A percentile compares a stretch with the other conserved stretches of the same genome.
These are phyloP conservation scores for Apamea epomidion DNA, from an alignment of 2,888 invertebrate genomes.

Conservation along the genomic window DNA sequence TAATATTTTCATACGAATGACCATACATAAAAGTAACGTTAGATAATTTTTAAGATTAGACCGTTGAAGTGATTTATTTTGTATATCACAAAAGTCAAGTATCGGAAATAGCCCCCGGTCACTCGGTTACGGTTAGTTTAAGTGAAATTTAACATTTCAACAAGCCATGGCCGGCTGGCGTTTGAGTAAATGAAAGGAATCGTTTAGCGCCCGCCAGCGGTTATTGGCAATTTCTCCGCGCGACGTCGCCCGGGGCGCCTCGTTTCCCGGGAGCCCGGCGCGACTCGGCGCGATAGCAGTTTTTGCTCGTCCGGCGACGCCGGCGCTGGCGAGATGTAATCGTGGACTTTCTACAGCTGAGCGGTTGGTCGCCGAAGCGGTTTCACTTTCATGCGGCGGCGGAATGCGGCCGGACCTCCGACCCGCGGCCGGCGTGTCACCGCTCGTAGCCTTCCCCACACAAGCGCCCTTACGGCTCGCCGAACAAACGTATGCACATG, in stretches of 20 bases:
- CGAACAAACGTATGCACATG: slow-evolving; percentile 56
- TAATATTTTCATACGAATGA: slow-evolving; percentile 71
- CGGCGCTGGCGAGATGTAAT: slow-evolving; percentile 84
- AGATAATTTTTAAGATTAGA: slow-evolving; percentile 73
- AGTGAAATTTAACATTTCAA: slow-evolving; percentile 81
- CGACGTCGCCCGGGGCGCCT: slow-evolving; percentile 81
- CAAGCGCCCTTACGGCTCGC: slow-evolving; percentile 63
- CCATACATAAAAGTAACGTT: slow-evolving; percentile 70
- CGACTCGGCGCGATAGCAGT: slow-evolving; percentile 83
- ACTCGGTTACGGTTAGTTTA: slow-evolving; percentile 72
- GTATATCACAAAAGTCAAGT: slow-evolving; percentile 70
- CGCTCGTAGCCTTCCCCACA: slow-evolving; percentile 70
- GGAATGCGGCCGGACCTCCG: slow-evolving; percentile 90
- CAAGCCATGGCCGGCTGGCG: slow-evolving; percentile 67
- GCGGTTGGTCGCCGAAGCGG: slow-evolving; percentile 82
- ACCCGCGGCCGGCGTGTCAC: slow-evolving; percentile 82
- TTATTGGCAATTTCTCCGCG: slow-evolving; percentile 83
- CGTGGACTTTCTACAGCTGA: slow-evolving; percentile 90
- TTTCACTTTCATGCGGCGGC: slow-evolving; percentile 89
- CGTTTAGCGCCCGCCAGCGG: slow-evolving; percentile 77
- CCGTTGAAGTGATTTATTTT: slow-evolving; percentile 71
- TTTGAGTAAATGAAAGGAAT: slow-evolving; percentile 82
- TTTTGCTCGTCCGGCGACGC: slow-evolving; percentile 85
- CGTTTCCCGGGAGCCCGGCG: slow-evolving; percentile 85
- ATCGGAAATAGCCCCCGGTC: slow-evolving; percentile 74